Base-by-base conservation (phyloP, 2,113 vertebrate genomes). In the Clupea harengus region DNA sequence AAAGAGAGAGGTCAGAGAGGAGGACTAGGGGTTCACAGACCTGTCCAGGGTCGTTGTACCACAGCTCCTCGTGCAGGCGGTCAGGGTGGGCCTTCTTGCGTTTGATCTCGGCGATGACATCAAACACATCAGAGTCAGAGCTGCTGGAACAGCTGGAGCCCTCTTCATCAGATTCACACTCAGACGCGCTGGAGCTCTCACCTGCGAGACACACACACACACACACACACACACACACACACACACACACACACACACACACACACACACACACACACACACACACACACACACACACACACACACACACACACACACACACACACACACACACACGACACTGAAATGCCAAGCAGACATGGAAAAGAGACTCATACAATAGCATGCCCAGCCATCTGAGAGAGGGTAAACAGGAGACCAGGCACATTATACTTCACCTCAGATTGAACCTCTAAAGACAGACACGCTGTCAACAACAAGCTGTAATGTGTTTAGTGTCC, bases 1-100 rank as follows among this genome's bases (percentile, higher is more conserved):
- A 39, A 2, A 49, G 47, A 49, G 10, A 49, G 47, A 49, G 52
- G 52, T 54, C 52, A 18, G 13, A 54, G 13, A 18, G 17, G 52
- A 54, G 15, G 17, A 20, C 44, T 10, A 20, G 2, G 45, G 13
- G 17, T 9, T 25, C 84, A 60, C 92, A 0, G 52, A 99, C 98
- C 98, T 99, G 98, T 82, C 98, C 98, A 0, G 96, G 96, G 92
- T 99, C 98, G 39, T 99, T 99, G 95, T 99, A 99, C 98, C 98
- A 99, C 32, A 99, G 95, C 87, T 99, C 98, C 72, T 99, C 97
- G 0, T 99, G 98, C 39, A 99, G 97, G 4, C 98, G 97, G 93
- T 99, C 97, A 0, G 98, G 98, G 20, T 99, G 98, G 52, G 98
- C 97, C 90, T 99, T 99, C 89, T 98, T 99, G 82, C 98, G 95